Evolutionary conservation across 30 jellyfish, hydroid and myxozoan genomes (phyloP).

Genomic region (Aurelia sp.): DNA sequence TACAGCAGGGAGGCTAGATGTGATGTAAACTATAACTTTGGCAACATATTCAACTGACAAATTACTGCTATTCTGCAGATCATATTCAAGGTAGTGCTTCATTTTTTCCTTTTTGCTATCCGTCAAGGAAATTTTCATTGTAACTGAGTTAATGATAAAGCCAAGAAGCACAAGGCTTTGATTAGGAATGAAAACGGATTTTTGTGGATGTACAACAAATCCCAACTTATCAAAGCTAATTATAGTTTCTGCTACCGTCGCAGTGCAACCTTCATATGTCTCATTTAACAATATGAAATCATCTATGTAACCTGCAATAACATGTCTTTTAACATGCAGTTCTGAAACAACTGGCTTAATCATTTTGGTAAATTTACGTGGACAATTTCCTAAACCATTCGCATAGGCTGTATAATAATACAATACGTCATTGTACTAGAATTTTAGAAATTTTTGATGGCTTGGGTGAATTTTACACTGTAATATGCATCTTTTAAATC

Average conservation of each 20-base stretch:
- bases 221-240: constrained; percentile 27
- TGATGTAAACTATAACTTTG: constrained; percentile 38
- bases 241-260: constrained; percentile 22
- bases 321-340: constrained; percentile 26
- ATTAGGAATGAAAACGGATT: constrained; percentile 51
- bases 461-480: constrained; percentile 49
- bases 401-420: constrained; percentile 45
- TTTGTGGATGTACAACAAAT: constrained; percentile 58
- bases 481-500: constrained; percentile 75
- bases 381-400: constrained; percentile 35
- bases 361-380: constrained; percentile 41
- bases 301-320: constrained; percentile 32
- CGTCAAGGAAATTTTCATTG: constrained; percentile 41
- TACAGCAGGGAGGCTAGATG: constrained; percentile 72
- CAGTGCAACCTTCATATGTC: constrained; percentile 28
- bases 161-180: constrained; percentile 52
- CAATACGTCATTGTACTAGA: constrained; percentile 4
- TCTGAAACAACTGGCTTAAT: constrained; percentile 17
- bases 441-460: constrained; percentile 45
- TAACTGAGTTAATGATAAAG: constrained; percentile 34
- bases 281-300: constrained; percentile 14
- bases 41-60: constrained; percentile 32
- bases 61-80: not conserved
- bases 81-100: not conserved
- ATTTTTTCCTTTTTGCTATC: constrained; percentile 21